Evolutionary conservation across 2,113 vertebrate species (phyloP).

Genomic region (Microcebus lehilahytsara): DNA sequence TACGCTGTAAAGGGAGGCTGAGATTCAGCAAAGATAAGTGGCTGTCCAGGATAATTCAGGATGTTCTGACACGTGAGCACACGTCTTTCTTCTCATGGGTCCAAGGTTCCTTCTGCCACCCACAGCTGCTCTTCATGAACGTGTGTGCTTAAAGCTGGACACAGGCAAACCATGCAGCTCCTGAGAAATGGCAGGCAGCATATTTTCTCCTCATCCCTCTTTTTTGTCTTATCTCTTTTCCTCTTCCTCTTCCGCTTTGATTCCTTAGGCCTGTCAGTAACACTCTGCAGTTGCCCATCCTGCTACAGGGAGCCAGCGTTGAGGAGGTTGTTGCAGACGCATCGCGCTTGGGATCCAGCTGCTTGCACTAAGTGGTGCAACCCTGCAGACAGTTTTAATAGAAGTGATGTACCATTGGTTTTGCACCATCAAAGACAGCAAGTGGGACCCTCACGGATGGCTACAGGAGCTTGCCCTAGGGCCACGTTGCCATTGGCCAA

Average conservation of each 20-base stretch:
- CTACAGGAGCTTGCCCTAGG: not conserved
- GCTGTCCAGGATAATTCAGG: too few relatives aligned
- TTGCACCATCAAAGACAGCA: not conserved
- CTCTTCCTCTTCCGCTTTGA: not conserved
- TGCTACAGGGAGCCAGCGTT: not conserved
- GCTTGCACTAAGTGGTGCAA: not conserved
- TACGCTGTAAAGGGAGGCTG: not conserved
- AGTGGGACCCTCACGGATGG: not conserved
- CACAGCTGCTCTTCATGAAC: not conserved
- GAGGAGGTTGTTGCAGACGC: not conserved
- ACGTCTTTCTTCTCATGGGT: not conserved
- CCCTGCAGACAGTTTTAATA: not conserved
- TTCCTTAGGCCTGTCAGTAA: not conserved
- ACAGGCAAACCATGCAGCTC: fast-evolving
- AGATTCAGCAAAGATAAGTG: not conserved
- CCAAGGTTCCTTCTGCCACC: not conserved
- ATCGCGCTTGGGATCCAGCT: fast-evolving
- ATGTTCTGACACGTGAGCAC: not conserved
- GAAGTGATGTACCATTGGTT: not conserved
- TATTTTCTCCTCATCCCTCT: not conserved
- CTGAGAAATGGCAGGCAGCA: not conserved
- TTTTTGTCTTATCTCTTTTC: not conserved
- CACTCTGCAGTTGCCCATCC: too few relatives aligned
- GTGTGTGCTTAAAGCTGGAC: not conserved
- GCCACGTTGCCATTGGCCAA: not conserved